Evolutionary conservation across 2,113 vertebrate genomes (phyloP), one percentile per base, ranked within the genome.

Genomic region (Myocastor coypus): DNA sequence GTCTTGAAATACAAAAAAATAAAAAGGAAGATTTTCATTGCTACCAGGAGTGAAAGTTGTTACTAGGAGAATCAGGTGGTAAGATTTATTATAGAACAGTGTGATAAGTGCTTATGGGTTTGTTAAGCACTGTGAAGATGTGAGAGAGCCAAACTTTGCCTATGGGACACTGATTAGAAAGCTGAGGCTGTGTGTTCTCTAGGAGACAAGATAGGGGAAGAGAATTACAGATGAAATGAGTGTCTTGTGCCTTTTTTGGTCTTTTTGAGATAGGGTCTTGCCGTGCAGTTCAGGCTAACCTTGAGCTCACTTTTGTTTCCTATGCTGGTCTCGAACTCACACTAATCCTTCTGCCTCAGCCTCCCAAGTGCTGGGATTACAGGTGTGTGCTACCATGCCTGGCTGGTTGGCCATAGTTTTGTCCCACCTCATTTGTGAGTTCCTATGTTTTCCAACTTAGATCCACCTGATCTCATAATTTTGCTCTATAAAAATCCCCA

Each of bases 171-270:
- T 75, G 73, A 82, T 13, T 88, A 22, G 40, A 91, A 46, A 91
- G 63, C n/a, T 34, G n/a, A 87, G 37, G 30, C 94, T 92, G 59
- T 22, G 64, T 68, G 80, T 91, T 91, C 80, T 86, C n/a, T 14
- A 82, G 37, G n/a, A 94, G 85, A 75, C 42, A 94, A 57, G 7
- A 63, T 40, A 42, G 34, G 30, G 50, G 14, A 77, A 83, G 32
- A 75, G 59, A 90, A 37, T 61, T 94, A 9, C 40, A 68, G 64
- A 14, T 40, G 68, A 37, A 88, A 87, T 69, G 80, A 94, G 16
- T 34, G 17, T 68, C 50, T 88, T 19, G 4, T 69, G 12, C 24
- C 59, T 94, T 46, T 46, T 46, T 46, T 46, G 4, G 46, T 46
- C 46, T 46, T 46, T 46, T 46, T 4, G 46, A 46, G 46, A 46